phyloP scores from a whole-genome alignment of 2,888 invertebrate genomes.

The Vesta saturnalis region DNA sequence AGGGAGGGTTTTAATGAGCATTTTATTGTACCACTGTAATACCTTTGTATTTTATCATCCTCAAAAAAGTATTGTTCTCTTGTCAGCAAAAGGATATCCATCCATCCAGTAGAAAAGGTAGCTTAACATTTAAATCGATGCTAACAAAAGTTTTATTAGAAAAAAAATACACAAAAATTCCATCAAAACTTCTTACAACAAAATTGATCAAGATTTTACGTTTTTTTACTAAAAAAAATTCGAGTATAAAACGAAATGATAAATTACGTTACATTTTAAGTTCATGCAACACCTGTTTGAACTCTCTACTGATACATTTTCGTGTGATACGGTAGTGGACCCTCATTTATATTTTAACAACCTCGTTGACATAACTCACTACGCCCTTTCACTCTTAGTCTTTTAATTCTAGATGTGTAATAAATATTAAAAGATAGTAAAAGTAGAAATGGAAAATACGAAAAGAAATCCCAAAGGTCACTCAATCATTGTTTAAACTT shows the following conservation, averaged over 20 bases:
- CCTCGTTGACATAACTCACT: not conserved
- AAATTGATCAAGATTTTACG: not conserved
- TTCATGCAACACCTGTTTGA: not conserved
- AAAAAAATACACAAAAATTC: not conserved
- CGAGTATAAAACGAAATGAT: not conserved
- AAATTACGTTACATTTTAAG: not conserved
- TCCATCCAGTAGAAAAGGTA: not conserved
- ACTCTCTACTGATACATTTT: too few species aligned
- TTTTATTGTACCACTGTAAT: constrained; percentile 27
- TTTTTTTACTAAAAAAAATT: not conserved
- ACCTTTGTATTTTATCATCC: constrained; percentile 29
- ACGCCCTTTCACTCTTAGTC: not conserved
- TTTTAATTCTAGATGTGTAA: not conserved
- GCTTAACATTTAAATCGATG: constrained; percentile 5
- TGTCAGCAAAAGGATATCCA: constrained; percentile 17
- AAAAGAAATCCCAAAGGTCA: constrained; percentile 24
- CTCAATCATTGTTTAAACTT: constrained; percentile 37
- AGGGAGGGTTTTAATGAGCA: constrained; percentile 26
- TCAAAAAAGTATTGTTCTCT: constrained; percentile 23
- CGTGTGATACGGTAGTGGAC: too few species aligned
- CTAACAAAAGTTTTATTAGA: constrained; percentile 5
- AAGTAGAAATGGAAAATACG: not conserved
- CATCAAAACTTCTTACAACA: not conserved
- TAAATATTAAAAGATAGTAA: constrained; percentile 25
- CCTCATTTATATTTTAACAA: not conserved